A percentile compares a stretch with the other conserved stretches of the same genome.
Conservation (phyloP, 2,888 invertebrate genomes). For the Campoletis raptor region DNA sequence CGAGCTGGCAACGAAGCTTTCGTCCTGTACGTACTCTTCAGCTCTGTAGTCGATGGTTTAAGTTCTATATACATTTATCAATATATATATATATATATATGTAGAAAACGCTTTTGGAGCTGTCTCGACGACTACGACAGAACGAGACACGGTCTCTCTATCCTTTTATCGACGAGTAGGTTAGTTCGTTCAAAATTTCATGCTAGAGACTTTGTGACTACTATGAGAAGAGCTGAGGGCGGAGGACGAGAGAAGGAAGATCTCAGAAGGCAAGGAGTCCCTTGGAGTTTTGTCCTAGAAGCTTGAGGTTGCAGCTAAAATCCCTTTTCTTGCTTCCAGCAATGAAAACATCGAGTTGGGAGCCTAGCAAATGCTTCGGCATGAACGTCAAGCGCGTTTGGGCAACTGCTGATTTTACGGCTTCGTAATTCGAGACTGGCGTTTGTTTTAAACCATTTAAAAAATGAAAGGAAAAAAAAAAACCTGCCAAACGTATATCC, state of each 20-base stretch:
- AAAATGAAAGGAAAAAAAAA: neutral
- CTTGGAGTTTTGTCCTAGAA: slow-evolving; percentile 64
- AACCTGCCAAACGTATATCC: slow-evolving; percentile 23
- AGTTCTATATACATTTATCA: neutral
- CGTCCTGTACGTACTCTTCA: slow-evolving; percentile 16
- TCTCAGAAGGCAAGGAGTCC: slow-evolving; percentile 28
- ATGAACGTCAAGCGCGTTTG: neutral
- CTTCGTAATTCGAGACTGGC: slow-evolving; percentile 55
- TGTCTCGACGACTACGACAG: slow-evolving; percentile 42
- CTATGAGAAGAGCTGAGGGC: slow-evolving; percentile 14
- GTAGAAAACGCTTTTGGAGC: slow-evolving; percentile 4
- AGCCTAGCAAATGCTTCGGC: slow-evolving; percentile 33
- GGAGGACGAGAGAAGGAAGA: neutral
- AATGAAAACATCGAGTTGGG: slow-evolving; percentile 44
- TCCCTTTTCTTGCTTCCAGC: neutral
- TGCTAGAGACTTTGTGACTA: slow-evolving; percentile 48
- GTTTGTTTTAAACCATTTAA: slow-evolving; percentile 50
- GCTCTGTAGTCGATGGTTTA: slow-evolving; percentile 28
- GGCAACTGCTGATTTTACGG: slow-evolving; percentile 51
- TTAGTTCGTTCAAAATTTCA: slow-evolving; percentile 70
- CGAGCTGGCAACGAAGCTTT: slow-evolving; percentile 38
- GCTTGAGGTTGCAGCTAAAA: slow-evolving; percentile 11
- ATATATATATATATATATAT: neutral
- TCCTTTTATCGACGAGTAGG: slow-evolving; percentile 69
- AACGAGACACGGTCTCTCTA: slow-evolving; percentile 52